phyloP scores from a whole-genome alignment of 2,113 vertebrate species.

The Cettia cetti region DNA sequence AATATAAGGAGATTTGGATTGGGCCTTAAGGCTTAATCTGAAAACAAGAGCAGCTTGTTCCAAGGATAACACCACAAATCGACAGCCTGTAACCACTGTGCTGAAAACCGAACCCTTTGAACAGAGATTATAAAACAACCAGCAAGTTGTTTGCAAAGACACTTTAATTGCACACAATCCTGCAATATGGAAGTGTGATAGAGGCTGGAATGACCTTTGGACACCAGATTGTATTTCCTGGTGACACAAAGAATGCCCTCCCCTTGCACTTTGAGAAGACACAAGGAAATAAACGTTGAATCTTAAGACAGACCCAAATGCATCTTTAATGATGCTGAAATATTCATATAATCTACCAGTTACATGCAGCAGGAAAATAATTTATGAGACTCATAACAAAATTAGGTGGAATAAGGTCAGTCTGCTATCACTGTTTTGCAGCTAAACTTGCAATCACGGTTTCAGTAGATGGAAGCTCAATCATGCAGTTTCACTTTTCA shows the following conservation, averaged over 20 bases:
- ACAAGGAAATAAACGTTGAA: neutral
- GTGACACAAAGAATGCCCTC: neutral
- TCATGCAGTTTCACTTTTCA: neutral
- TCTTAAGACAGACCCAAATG: neutral
- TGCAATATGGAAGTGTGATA: neutral
- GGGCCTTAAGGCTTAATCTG: neutral
- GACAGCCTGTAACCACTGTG: neutral
- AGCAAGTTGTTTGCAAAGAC: neutral
- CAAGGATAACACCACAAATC: neutral
- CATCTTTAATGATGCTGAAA: neutral
- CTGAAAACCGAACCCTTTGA: rapidly evolving
- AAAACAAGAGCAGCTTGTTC: constrained; percentile 47
- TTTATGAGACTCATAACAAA: neutral
- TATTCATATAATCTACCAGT: neutral
- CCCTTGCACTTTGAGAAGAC: neutral
- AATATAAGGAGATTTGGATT: constrained; percentile 17
- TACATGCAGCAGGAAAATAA: neutral
- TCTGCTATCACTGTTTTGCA: neutral
- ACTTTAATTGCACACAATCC: neutral
- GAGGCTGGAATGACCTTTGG: constrained; percentile 24
- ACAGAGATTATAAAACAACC: neutral
- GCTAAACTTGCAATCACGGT: neutral
- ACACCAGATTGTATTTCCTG: neutral
- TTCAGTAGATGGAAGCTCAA: neutral
- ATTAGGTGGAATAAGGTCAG: neutral